Base-by-base conservation (phyloP, 2,888 invertebrate species). In the Tachina fera region DNA sequence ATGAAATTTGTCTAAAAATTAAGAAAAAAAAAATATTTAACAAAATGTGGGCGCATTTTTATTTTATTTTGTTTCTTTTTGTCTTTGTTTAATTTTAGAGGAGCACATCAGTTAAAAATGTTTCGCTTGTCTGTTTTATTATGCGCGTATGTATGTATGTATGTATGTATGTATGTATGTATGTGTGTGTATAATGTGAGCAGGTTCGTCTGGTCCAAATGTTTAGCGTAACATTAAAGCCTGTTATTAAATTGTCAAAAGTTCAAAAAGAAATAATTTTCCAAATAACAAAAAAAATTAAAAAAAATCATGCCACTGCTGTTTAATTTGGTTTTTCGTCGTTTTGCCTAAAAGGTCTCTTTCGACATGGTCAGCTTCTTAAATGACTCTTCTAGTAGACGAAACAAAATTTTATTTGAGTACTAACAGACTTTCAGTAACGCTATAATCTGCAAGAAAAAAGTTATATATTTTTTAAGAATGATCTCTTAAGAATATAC, bases 181-280 rank as follows among this genome's bases (percentile, higher is more conserved):
- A 6, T 58, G 8, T 56, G 1, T 6, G 1, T 8, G 22, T 31
- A 43, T 10, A 13, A 60, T 72, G 1, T 60, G 67, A 74, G 13
- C 51, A 19, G 61, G 45, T 45, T 22, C 41, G 78, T 74, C 77
- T 76, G 84, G 72, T 67, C 80, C n/a, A 72, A 65, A 81, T 74
- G 74, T 74, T 72, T 61, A 86, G 71, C 70, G 74, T 74, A 78
- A 70, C 77, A 56, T 70, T 82, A 68, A 75, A 88, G 89, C 90
- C 92, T 92, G 91, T 92, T 92, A 92, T 92, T 92, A 92, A 92
- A 92, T 92, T 92, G 92, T 92, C 92, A 92, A 92, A 91, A 90
- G 90, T 88, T 88, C 88, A 88, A 88, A 88, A 88, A 90, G 88
- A 89, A 89, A 89, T 89, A 89, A 88, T 88, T 86, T 87, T 76